Conservation (phyloP, 1,140 invertebrate genomes). For the Magallana angulata region DNA sequence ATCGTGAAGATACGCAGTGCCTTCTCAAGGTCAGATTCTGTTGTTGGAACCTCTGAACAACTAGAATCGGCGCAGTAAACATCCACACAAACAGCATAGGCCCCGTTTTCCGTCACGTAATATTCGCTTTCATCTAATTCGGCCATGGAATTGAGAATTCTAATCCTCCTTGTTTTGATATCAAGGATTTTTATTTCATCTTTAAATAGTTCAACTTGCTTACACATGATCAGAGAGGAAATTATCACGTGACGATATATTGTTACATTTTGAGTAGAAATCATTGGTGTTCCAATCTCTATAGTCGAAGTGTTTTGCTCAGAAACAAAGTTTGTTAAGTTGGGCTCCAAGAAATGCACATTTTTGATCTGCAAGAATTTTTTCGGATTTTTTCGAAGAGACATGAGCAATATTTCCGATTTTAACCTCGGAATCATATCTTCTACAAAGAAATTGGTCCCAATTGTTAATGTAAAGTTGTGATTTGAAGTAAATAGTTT, state of each 20-base stretch:
- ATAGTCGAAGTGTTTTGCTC: not conserved
- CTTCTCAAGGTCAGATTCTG: not conserved
- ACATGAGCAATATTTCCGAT: not conserved
- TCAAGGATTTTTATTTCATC: not conserved
- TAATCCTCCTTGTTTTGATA: not conserved
- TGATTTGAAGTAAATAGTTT: not conserved
- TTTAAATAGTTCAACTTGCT: slow-evolving; percentile 7
- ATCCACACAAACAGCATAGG: not conserved
- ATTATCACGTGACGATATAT: not conserved
- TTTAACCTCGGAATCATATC: not conserved
- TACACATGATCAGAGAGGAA: not conserved
- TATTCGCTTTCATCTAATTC: not conserved
- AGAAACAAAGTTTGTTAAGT: not conserved
- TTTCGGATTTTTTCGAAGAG: not conserved
- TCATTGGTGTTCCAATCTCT: not conserved
- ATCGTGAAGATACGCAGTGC: slow-evolving; percentile 13
- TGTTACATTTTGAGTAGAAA: not conserved
- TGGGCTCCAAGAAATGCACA: not conserved
- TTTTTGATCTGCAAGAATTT: not conserved
- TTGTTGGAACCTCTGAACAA: not conserved
- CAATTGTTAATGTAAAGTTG: not conserved
- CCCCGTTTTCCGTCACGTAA: not conserved
- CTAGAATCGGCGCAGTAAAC: not conserved
- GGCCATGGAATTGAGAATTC: not conserved
- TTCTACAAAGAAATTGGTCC: slow-evolving; percentile 9